Evolutionary conservation across 2,797 vertebrate species (phyloP).

Genomic region (Enteromius trimaculatus): DNA sequence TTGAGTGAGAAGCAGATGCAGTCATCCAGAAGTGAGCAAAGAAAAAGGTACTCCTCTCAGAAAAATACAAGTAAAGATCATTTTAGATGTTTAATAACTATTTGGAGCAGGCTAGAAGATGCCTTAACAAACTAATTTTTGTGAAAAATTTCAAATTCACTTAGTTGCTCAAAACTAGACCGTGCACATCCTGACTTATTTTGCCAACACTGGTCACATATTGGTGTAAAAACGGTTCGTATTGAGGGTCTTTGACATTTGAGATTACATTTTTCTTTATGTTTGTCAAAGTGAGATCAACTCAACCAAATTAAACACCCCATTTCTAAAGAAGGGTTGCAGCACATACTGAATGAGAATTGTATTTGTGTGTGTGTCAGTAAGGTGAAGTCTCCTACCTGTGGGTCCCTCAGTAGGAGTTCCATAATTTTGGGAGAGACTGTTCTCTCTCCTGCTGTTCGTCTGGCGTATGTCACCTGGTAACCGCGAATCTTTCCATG

Average conservation of each 20-base stretch:
- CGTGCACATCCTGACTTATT: background rate
- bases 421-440: conserved; percentile 87
- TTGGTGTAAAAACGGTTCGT: background rate
- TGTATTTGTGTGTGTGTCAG: conserved; percentile 19
- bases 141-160: too few relatives aligned
- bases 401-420: conserved; percentile 74
- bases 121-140: too few relatives aligned
- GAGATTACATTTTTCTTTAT: background rate
- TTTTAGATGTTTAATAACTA: too few relatives aligned
- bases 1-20: too few relatives aligned
- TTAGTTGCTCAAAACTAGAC: background rate
- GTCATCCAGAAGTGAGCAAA: too few relatives aligned
- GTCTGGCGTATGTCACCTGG: conserved; percentile 92
- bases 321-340: background rate
- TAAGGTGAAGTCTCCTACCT: conserved; percentile 43
- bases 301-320: background rate
- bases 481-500: conserved; percentile 94
- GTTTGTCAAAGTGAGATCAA: background rate
- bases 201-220: background rate
- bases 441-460: conserved; percentile 33
- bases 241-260: background rate
- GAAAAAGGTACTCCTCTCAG: too few relatives aligned
- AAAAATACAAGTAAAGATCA: too few relatives aligned
- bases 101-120: too few relatives aligned
- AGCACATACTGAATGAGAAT: background rate